Conservation (phyloP, 2,888 invertebrate species). For the Gari tellinella region DNA sequence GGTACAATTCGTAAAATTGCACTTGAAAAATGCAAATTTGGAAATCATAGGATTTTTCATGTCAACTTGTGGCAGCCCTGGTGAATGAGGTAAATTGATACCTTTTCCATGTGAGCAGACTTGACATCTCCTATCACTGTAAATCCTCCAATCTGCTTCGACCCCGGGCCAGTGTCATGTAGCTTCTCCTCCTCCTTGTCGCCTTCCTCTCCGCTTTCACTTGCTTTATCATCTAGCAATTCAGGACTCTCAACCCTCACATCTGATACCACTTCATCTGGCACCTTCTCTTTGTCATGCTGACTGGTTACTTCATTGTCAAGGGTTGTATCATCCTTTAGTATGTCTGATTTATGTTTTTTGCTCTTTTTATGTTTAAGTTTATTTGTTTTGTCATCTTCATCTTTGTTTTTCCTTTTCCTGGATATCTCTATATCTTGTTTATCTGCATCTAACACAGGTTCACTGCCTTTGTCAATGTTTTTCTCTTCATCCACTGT, state of each 20-base stretch:
- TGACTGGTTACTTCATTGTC: neutral
- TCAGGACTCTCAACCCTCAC: neutral
- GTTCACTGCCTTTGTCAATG: no score
- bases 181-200: slow-evolving; percentile 1
- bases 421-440: slow-evolving; percentile 11
- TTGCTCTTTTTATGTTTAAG: slow-evolving; percentile 10
- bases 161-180: slow-evolving; percentile 38
- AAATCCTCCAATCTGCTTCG: slow-evolving; percentile 85
- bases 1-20: no score
- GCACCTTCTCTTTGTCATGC: neutral
- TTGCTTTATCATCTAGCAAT: neutral
- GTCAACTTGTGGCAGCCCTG: no score
- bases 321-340: neutral
- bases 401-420: slow-evolving; percentile 7
- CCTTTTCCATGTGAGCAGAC: slow-evolving; percentile 83
- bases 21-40: no score
- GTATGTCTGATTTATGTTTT: neutral
- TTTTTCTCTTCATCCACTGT: neutral
- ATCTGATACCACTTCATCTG: neutral
- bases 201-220: neutral
- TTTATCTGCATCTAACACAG: slow-evolving; percentile 10
- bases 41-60: no score
- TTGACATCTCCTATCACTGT: slow-evolving; percentile 89
- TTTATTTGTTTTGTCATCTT: neutral
- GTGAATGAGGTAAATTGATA: slow-evolving; percentile 33